Evolutionary conservation across 2,888 invertebrate species (phyloP), one percentile per base, ranked within the genome.

Genomic region (Heteromyza rotundicornis): DNA sequence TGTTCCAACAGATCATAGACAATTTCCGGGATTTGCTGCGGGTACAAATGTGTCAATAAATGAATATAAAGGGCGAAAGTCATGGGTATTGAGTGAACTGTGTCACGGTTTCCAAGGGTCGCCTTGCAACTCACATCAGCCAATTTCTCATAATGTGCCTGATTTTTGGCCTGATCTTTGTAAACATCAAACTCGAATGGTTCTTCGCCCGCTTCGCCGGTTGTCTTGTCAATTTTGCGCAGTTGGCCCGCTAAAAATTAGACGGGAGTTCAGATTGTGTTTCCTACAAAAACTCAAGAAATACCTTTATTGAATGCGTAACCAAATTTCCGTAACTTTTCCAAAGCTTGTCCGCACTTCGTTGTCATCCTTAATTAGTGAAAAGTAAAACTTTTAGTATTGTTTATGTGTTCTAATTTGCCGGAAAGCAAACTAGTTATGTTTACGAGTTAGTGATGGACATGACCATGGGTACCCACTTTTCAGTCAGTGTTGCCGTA

Each of bases 91-190:
- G 10, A 27, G 10, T 27, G 27, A 27, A 27, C 27, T 27, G n/a
- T n/a, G n/a, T n/a, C n/a, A n/a, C n/a, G n/a, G n/a, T n/a, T n/a
- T n/a, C n/a, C n/a, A n/a, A n/a, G n/a, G n/a, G n/a, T n/a, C n/a
- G n/a, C n/a, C n/a, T n/a, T n/a, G n/a, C n/a, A n/a, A 69, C 73
- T 62, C 73, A 86, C 89, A 74, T 88, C 86, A 7, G 92, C 92
- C 2, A 92, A 77, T 23, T 88, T 86, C 74, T 92, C 92, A 74
- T 92, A 92, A 68, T 88, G 86, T 51, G 85, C 85, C 75, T 92
- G 91, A 75, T 91, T 92, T 67, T 88, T 87, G 5, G 82, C 81
- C 62, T 86, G 85, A 69, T 89, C 86, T 36, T 86, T 84, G 65
- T 85, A 87, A n/a, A 89, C 84, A 58, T 87, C 86, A 70, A 90